phyloP scores from a whole-genome alignment of 2,113 vertebrate species.

The Sterna hirundo region DNA sequence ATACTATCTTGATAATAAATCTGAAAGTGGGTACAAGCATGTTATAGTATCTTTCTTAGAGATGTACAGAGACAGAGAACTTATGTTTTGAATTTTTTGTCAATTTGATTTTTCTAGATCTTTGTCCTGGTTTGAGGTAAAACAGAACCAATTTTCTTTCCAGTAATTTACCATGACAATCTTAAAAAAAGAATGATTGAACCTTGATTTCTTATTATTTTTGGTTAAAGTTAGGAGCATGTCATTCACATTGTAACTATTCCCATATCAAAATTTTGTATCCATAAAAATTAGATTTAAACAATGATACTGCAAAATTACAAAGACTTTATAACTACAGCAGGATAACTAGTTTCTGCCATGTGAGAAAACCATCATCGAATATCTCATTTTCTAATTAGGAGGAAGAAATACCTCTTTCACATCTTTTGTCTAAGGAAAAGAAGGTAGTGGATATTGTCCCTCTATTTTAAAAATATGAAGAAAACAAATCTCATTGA shows the following conservation, averaged over 20 bases:
- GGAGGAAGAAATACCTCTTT: not conserved
- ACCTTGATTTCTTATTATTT: not conserved
- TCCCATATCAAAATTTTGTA: not conserved
- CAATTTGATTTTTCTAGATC: not conserved
- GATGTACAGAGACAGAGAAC: not conserved
- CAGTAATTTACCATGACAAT: too few species aligned
- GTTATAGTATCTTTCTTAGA: not conserved
- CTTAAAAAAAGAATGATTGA: not conserved
- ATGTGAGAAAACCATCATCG: not conserved
- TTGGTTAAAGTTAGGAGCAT: not conserved
- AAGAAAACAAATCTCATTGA: not conserved
- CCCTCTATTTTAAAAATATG: not conserved
- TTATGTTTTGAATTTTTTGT: not conserved
- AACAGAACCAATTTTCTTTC: too few species aligned
- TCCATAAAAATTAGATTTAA: not conserved
- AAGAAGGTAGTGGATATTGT: not conserved
- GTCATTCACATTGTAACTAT: not conserved
- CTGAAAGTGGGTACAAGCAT: not conserved
- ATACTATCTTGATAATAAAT: not conserved
- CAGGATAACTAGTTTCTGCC: not conserved
- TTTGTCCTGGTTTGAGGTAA: not conserved
- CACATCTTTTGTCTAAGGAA: not conserved
- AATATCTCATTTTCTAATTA: not conserved
- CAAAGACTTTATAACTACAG: not conserved
- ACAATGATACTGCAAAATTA: not conserved